Percentiles rank a stretch among this genome's conserved stretches.
phyloP scores from a whole-genome alignment of 2,797 vertebrate genomes.

The Synaphobranchus kaupii region DNA sequence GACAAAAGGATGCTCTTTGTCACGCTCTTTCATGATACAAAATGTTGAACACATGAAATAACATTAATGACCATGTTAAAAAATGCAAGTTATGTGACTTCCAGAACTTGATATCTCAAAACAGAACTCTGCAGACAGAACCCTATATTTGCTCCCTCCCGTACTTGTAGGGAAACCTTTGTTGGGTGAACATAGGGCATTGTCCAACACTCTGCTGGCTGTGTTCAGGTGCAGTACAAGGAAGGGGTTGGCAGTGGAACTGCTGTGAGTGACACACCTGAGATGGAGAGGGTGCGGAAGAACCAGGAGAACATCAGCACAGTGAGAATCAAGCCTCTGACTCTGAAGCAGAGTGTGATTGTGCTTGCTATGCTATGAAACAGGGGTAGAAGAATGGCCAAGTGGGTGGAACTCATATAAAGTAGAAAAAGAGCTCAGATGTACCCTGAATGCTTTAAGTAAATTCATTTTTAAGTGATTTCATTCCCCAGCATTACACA shows the following conservation, averaged over 20 bases:
- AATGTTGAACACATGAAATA: neutral
- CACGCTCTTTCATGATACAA: neutral
- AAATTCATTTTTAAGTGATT: too few species aligned
- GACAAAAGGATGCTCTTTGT: neutral
- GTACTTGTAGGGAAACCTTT: neutral
- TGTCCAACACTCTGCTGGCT: conserved; percentile 1
- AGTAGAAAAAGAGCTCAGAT: too few species aligned
- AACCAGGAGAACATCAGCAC: conserved; percentile 91
- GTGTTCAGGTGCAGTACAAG: conserved; percentile 80
- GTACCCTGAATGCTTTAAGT: too few species aligned
- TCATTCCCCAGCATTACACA: too few species aligned
- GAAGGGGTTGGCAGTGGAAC: conserved; percentile 80
- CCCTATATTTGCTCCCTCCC: neutral
- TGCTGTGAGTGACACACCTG: conserved; percentile 82
- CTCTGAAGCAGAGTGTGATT: neutral
- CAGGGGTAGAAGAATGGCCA: too few species aligned
- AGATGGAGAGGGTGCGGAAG: conserved; percentile 85
- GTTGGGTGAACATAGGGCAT: neutral
- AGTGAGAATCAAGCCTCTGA: conserved; percentile 65
- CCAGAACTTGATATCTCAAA: neutral
- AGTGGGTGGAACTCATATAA: too few species aligned
- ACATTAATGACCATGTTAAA: neutral
- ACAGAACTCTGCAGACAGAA: neutral
- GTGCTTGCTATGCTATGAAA: too few species aligned
- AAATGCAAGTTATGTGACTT: neutral